Evolutionary conservation across 2,888 invertebrate species (phyloP), one percentile per base, ranked within the genome.

Genomic region (Drosophila subsilvestris): DNA sequence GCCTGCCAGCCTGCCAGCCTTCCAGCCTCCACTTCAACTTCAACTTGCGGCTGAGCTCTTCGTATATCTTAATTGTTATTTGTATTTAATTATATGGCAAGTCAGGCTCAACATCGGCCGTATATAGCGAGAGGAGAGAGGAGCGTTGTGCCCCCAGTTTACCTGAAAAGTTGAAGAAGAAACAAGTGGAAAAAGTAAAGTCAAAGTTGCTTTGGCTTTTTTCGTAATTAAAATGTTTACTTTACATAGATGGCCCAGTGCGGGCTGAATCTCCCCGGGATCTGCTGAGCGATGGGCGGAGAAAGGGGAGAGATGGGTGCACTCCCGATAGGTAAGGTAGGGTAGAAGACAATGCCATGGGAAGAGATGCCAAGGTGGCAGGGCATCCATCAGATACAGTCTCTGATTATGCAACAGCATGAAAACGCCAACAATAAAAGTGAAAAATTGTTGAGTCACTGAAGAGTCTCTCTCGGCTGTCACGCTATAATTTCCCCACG

Each of bases 21-120:
- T 10, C 3, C 29, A 29, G 29, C 29, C 29, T 44, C 37, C 14
- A 56, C 45, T 25, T 22, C 62, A 37, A 37, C 14, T 37, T 14
- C 37, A 14, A 37, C 37, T 37, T n/a, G 37, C 37, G n/a, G 14
- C 37, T 37, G 37, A 50, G 18, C 66, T 62, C 29, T 53, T 47
- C 45, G 42, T 56, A 45, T 66, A 63, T 67, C 67, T 68, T 75
- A 73, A 79, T 79, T 75, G 59, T 70, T 82, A 75, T 82, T 86
- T 79, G 77, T 57, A 73, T 75, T 77, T 72, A 76, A 82, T 86
- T 79, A 79, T 74, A 73, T 61, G 62, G 58, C 55, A 55, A 72
- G 54, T 42, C 53, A 44, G 37, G 20, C 62, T 43, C 47, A 51
- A 54, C 32, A 32, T 32, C 32, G 32, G 32, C 32, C 32, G 12